Conservation (phyloP, 1,140 invertebrate genomes). For the Drosophila nikananu region DNA sequence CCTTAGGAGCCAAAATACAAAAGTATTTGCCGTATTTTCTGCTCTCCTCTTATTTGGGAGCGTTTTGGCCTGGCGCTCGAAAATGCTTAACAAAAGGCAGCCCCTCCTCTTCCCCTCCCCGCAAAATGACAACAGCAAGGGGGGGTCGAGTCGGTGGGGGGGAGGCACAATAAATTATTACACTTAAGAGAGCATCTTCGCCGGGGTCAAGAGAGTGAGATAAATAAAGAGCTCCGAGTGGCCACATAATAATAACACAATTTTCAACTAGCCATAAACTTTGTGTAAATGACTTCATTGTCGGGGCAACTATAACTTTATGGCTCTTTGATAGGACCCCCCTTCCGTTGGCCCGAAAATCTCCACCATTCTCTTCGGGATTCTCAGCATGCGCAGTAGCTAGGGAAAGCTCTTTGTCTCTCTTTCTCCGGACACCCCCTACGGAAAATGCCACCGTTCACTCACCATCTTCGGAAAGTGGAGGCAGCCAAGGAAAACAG, state of each 20-base stretch:
- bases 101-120: neutral
- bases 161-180: constrained; percentile 48
- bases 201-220: constrained; percentile 38
- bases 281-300: constrained; percentile 51
- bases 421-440: constrained; percentile 18
- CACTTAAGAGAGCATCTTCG: constrained; percentile 30
- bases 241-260: constrained; percentile 50
- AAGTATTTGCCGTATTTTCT: constrained; percentile 34
- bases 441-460: constrained; percentile 8
- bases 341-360: neutral
- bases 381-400: constrained; percentile 46
- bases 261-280: constrained; percentile 49
- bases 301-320: constrained; percentile 45
- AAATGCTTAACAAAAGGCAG: constrained; percentile 51
- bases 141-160: neutral
- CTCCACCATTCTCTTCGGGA: constrained; percentile 35
- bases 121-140: constrained; percentile 20
- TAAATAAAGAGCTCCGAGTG: constrained; percentile 19
- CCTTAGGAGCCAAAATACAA: constrained; percentile 54
- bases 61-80: constrained; percentile 49
- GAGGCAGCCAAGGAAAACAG: constrained; percentile 16
- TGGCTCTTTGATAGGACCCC: constrained; percentile 38
- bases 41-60: constrained; percentile 49
- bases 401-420: constrained; percentile 17
- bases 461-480: constrained; percentile 26